A percentile compares a stretch with the other conserved stretches of the same genome.
Evolutionary conservation across 1,140 invertebrate species (phyloP).

Genomic region (Rhizoglyphus robini): DNA sequence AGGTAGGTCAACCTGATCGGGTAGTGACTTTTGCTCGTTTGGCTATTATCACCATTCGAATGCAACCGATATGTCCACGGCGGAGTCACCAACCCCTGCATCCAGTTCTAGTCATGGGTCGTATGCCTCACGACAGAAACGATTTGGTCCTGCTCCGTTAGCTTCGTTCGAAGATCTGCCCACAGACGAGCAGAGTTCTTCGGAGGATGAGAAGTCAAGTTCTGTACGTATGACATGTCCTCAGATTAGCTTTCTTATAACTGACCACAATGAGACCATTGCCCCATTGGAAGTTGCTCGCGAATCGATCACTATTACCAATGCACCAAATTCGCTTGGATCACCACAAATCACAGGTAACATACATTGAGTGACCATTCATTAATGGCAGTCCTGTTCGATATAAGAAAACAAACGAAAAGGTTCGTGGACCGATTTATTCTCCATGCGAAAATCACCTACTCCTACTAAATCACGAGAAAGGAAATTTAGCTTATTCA

Average conservation of each 20-base stretch:
- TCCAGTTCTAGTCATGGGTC: slow-evolving; percentile 5
- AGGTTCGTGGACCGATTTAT: slow-evolving; percentile 21
- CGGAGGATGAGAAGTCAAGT: neutral
- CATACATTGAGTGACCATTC: too few species aligned
- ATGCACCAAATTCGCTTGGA: too few species aligned
- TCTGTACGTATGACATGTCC: neutral
- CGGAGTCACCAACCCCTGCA: neutral
- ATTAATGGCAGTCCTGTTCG: too few species aligned
- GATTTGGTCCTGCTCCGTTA: slow-evolving; percentile 74
- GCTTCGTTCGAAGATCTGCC: slow-evolving; percentile 73
- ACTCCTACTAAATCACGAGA: neutral
- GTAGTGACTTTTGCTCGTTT: neutral
- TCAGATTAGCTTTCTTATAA: neutral
- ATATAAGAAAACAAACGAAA: slow-evolving; percentile 6
- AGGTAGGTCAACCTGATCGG: too few species aligned
- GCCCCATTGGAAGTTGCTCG: too few species aligned
- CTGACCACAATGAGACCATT: neutral
- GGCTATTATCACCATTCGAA: neutral
- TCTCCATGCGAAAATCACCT: slow-evolving; percentile 6
- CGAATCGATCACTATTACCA: too few species aligned
- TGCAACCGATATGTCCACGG: neutral
- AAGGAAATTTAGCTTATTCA: slow-evolving; percentile 1
- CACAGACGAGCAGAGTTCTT: slow-evolving; percentile 16
- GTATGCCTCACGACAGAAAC: slow-evolving; percentile 30
- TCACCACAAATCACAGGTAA: too few species aligned